A percentile compares a stretch with the other conserved stretches of the same genome.
Evolutionary conservation across 2,113 vertebrate species (phyloP).

Genomic region (Brachypodius melanocephalos): DNA sequence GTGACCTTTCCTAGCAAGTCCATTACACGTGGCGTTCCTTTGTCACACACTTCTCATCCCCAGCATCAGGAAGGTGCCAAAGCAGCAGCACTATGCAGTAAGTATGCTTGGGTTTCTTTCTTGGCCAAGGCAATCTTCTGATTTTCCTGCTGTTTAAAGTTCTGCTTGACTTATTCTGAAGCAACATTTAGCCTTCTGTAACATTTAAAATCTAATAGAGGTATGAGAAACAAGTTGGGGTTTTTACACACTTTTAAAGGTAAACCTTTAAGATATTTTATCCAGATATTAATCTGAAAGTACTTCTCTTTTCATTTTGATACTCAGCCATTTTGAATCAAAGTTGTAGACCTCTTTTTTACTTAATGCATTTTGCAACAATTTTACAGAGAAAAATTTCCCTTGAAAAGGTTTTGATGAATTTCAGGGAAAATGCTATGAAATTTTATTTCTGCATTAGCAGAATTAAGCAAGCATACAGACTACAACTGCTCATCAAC

Average conservation of each 20-base stretch:
- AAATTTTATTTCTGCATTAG: neutral
- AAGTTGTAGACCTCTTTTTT: neutral
- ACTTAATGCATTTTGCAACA: neutral
- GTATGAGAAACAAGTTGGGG: neutral
- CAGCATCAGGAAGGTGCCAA: neutral
- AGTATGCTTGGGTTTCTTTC: neutral
- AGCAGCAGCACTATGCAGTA: neutral
- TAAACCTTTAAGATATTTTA: neutral
- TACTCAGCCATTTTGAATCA: neutral
- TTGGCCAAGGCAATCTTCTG: neutral
- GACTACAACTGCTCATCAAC: neutral
- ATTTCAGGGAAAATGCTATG: neutral
- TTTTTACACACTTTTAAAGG: neutral
- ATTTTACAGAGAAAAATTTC: neutral
- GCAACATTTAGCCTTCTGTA: neutral
- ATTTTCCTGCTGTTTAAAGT: neutral
- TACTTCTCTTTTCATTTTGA: neutral
- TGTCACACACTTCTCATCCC: neutral
- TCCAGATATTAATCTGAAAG: neutral
- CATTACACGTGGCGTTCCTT: rapidly evolving
- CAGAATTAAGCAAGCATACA: neutral
- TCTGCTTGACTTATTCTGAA: neutral
- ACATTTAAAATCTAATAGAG: neutral
- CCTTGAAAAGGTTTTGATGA: neutral
- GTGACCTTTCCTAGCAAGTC: no score